These are phyloP conservation scores for Coecobrya sp. DNA, from an alignment of 2,888 invertebrate species.

Conservation along the genomic window DNA sequence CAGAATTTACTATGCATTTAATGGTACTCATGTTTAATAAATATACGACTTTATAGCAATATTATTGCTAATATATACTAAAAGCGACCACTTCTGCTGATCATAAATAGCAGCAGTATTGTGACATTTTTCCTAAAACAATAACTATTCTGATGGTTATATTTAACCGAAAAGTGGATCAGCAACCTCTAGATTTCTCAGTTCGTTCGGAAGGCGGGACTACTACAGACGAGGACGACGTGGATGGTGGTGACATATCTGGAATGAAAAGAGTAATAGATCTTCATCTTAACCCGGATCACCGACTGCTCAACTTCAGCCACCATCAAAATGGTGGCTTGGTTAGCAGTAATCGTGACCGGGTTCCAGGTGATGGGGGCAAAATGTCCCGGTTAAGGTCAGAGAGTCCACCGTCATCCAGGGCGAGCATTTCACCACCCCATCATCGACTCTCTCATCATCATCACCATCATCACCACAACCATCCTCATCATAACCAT, in stretches of 20 bases:
- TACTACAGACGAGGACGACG: constrained; percentile 66
- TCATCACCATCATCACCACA: constrained; percentile 72
- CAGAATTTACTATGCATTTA: background rate
- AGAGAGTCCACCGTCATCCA: constrained; percentile 70
- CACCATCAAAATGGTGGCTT: constrained; percentile 85
- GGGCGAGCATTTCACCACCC: constrained; percentile 65
- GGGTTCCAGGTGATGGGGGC: constrained; percentile 82
- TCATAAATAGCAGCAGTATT: constrained; percentile 43
- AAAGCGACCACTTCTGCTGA: constrained; percentile 24
- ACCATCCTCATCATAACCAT: constrained; percentile 73
- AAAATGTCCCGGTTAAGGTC: constrained; percentile 84
- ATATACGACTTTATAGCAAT: background rate
- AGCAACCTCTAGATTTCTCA: constrained; percentile 85
- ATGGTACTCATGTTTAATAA: background rate
- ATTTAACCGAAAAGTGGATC: constrained; percentile 83
- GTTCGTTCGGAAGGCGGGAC: constrained; percentile 68
- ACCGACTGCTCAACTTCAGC: constrained; percentile 82
- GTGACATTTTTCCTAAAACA: constrained; percentile 42
- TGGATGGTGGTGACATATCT: constrained; percentile 67
- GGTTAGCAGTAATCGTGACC: constrained; percentile 78
- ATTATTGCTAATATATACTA: background rate
- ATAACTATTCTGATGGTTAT: constrained; percentile 84
- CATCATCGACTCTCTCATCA: constrained; percentile 73
- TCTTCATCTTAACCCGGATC: constrained; percentile 83
- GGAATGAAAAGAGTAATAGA: constrained; percentile 86